phyloP scores from a whole-genome alignment of 2,888 invertebrate species.

The Tanytarsus gracilentus region DNA sequence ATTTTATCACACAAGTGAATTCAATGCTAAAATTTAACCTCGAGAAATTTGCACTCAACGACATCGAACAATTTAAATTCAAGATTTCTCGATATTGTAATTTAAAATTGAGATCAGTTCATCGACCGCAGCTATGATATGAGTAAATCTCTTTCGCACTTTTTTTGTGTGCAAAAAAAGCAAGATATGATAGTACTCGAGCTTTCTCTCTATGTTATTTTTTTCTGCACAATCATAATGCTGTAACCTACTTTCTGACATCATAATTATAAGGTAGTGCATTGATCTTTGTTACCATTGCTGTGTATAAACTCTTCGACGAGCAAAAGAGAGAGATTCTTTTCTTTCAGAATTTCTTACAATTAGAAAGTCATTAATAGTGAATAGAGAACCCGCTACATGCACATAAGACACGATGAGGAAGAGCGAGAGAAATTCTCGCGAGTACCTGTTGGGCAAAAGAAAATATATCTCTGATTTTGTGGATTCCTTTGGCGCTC shows the following conservation, averaged over 20 bases:
- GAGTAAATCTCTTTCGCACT: slow-evolving; percentile 5
- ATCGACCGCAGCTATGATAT: slow-evolving; percentile 8
- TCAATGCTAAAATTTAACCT: not conserved
- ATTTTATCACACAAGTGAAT: not conserved
- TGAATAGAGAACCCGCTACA: no score
- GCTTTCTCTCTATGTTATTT: not conserved
- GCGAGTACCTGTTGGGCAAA: not conserved
- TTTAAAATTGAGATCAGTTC: slow-evolving; percentile 27
- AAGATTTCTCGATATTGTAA: not conserved
- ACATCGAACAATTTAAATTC: not conserved
- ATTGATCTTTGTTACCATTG: slow-evolving; percentile 15
- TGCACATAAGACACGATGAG: no score
- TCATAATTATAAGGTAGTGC: slow-evolving; percentile 2
- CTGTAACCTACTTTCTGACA: slow-evolving; percentile 10
- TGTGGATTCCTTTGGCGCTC: not conserved
- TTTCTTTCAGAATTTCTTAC: no score
- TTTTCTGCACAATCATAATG: not conserved
- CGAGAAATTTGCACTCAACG: not conserved
- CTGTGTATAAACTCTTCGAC: no score
- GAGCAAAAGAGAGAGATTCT: no score
- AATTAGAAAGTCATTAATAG: slow-evolving; percentile 1
- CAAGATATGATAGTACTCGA: not conserved
- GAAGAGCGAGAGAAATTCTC: no score
- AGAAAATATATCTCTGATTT: not conserved
- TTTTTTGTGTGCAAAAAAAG: not conserved